Evolutionary conservation across 1,140 invertebrate genomes (phyloP), one percentile per base, ranked within the genome.

Genomic region (Neodiprion pinetum): DNA sequence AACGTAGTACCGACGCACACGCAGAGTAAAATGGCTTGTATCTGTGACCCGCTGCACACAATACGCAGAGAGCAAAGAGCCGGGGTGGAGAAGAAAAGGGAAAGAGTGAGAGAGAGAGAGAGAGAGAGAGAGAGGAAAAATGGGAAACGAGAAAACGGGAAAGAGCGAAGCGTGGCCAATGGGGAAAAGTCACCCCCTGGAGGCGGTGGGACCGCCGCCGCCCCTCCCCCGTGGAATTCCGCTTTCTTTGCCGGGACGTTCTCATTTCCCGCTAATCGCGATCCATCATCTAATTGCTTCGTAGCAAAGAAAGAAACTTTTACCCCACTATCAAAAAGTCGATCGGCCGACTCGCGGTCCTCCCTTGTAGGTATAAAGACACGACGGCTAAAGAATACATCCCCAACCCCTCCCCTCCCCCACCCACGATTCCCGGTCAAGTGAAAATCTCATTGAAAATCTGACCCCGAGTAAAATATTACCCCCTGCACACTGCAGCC

Each of bases 281-380:
- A 61, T 61, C 53, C 53, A 61, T 61, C 53, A 61, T 61, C 53
- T 61, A 61, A 61, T 61, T 61, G 53, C 53, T 61, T 61, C 53
- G 53, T 61, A 17, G 11, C 53, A 61, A 61, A 61, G 53, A 61
- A 61, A 8, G 53, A 61, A 61, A 61, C 53, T 61, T 61, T 61
- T 61, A 61, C 8, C 5, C 28, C 53, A 61, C 53, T 61, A 61
- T 61, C 53, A 61, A 61, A 61, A 61, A 61, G 53, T 61, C 53
- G 53, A 61, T 61, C 53, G 53, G 53, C 8, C 28, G 28, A 40
- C 28, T 40, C 28, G 28, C 28, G 28, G 28, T 40, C 28, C 28
- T 40, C 28, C 28, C 28, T 40, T 40, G 2, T 40, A 40, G 28
- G 28, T 40, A 40, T 40, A 40, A 40, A 40, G 28, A 40, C 28